These are phyloP conservation scores for Oreocharis arfaki DNA, from an alignment of 2,113 vertebrate genomes.

Conservation along the genomic window DNA sequence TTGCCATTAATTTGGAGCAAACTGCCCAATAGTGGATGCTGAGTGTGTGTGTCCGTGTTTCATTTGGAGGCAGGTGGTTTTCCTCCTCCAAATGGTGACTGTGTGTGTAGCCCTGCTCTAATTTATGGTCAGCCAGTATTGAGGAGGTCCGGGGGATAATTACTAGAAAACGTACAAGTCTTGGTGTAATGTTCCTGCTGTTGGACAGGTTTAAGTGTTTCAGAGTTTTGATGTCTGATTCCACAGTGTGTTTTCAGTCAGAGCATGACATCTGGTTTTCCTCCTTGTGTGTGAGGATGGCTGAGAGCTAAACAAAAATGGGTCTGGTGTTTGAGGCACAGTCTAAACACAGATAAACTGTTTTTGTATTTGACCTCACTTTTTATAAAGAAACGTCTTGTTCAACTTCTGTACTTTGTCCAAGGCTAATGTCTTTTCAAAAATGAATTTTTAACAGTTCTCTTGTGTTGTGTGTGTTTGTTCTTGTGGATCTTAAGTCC, in stretches of 20 bases:
- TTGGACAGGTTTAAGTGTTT: neutral
- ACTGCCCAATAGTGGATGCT: accelerated
- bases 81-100: neutral
- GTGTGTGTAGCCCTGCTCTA: neutral
- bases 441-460: neutral
- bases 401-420: neutral
- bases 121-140: neutral
- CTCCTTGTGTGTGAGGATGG: neutral
- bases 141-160: slow-evolving; percentile 4
- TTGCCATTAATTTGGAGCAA: neutral
- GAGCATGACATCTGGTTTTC: slow-evolving; percentile 3
- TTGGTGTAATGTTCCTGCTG: neutral
- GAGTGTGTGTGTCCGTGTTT: neutral
- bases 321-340: neutral
- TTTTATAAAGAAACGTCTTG: neutral
- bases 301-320: slow-evolving; percentile 19
- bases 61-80: neutral
- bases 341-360: slow-evolving; percentile 32
- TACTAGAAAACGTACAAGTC: neutral
- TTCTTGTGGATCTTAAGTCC: neutral
- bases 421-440: neutral
- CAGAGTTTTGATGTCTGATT: neutral
- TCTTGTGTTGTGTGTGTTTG: neutral
- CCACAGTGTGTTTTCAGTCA: neutral
- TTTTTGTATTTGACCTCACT: neutral